Evolutionary conservation across 2,888 invertebrate species (phyloP).

Genomic region (Ophion costatus): DNA sequence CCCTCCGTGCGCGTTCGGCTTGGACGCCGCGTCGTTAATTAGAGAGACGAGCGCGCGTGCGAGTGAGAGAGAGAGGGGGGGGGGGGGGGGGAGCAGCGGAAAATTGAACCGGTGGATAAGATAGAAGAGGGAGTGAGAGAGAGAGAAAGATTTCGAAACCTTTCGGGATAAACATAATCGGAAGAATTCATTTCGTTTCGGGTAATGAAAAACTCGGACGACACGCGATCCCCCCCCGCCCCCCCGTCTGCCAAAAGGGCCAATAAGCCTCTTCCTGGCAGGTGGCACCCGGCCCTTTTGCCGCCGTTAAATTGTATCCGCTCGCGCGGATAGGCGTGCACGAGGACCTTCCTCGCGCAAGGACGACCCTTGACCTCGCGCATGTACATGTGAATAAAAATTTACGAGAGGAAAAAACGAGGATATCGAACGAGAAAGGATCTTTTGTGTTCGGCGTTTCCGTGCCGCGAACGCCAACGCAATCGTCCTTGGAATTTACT

Average conservation of each 20-base stretch:
- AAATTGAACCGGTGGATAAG: conserved; percentile 22
- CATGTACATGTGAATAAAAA: conserved; percentile 18
- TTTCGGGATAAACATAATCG: conserved; percentile 58
- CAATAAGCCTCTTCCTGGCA: conserved; percentile 52
- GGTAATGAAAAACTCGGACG: conserved; percentile 76
- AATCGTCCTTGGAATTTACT: conserved; percentile 62
- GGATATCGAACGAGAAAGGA: neutral
- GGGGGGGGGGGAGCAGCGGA: too few species aligned
- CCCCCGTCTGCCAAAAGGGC: neutral
- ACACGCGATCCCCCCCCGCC: conserved; percentile 70
- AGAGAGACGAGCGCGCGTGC: conserved; percentile 69
- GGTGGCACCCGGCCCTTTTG: conserved; percentile 58
- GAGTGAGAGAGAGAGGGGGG: conserved; percentile 36
- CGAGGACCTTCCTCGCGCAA: neutral
- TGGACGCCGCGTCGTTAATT: conserved; percentile 76
- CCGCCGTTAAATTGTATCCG: conserved; percentile 46
- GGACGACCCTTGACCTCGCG: conserved; percentile 59
- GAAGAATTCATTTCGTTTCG: conserved; percentile 74
- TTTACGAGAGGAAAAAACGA: conserved; percentile 28
- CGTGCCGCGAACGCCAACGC: conserved; percentile 58
- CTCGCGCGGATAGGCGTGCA: conserved; percentile 4
- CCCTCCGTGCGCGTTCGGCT: conserved; percentile 49
- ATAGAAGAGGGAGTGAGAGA: neutral
- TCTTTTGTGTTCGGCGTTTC: conserved; percentile 48
- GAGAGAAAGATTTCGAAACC: conserved; percentile 12